Evolutionary conservation across 1,140 invertebrate genomes (phyloP), one percentile per base, ranked within the genome.

Genomic region (Megalopta genalis): DNA sequence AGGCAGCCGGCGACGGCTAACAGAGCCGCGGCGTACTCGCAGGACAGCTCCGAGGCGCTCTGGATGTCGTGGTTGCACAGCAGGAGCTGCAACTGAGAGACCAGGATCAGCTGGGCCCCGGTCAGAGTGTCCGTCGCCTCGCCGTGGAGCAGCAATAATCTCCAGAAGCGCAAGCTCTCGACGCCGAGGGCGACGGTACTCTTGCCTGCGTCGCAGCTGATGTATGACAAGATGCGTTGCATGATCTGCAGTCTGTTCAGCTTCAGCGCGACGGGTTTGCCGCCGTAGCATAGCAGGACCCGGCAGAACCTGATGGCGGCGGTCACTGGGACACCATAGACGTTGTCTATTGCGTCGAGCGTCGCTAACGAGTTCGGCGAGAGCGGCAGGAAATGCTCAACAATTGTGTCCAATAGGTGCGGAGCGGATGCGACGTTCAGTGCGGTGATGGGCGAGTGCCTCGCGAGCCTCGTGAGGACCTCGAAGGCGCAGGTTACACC

Each of bases 401-500:
- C 87, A 18, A 97, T 93, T 32, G 89, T 90, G 0, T 93, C 87
- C 54, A 97, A 91, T 4, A 96, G 91, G 85, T 94, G 88, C 6
- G 94, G 93, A 68, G 93, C 93, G 37, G 93, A 89, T 16, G 94
- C 91, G 62, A 97, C 94, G 88, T 93, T 94, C 12, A 92, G 88
- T 7, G 94, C 93, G 65, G 93, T 94, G 86, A 95, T 94, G n/a
- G 92, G 87, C 10, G 95, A 96, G 88, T 96, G 95, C 89, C 96
- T 94, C 3, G 94, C 93, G 21, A 97, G 90, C 77, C 96, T 93
- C 60, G 94, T 96, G 46, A 97, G 91, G 84, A 96, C 95, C 92
- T 97, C 96, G 62, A 97, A 88, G 37, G 94, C 95, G 82, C 95
- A 95, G 46, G 94, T 94, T 1, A 96, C 94, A 80, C 94, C 95